Evolutionary conservation across 1,140 invertebrate genomes (phyloP), one percentile per base, ranked within the genome.

Genomic region (Drosophila sechellia): DNA sequence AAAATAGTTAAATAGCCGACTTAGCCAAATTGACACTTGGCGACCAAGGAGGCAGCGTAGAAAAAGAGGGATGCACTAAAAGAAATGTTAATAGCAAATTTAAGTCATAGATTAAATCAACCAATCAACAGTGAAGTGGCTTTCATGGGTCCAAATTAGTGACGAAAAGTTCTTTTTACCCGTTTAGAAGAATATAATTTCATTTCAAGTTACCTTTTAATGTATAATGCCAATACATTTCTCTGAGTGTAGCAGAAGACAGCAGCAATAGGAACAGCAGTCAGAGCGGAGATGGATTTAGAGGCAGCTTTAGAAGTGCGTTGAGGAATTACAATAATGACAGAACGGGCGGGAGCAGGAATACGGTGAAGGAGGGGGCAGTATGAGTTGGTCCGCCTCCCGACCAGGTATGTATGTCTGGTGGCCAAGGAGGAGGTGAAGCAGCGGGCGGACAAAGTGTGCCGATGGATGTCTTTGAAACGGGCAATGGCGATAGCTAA

Each of bases 1-100:
- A 86, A 85, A 85, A 86, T 85, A 85, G 81, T 70, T 85, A 86
- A 85, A 80, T 73, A 86, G 81, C 63, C 81, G 74, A 81, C 81
- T 85, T 84, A 84, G 77, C 81, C 81, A 84, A 84, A 84, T 81
- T 81, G 81, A 73, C 81, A 65, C 59, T 73, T 59, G 61, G 66
- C 56, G 63, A 22, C 27, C 43, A 56, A 58, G 43, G 56, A 39
- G 42, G 27, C 48, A 17, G 53, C 15, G 31, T 39, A n/a, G 5
- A 39, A 45, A 5, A 52, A 35, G 34, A 50, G 46, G 34, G 35
- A 54, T 25, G 13, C 22, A 48, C 15, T 54, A 15, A 39, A 48
- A 27, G 17, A n/a, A 35, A 45, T 37, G n/a, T 17, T 4, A 4
- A 13, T 15, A 5, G 6, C 3, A 20, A 3, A 43, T 4, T 2